Evolutionary conservation across 2,888 invertebrate genomes (phyloP).

Genomic region (Aspidapion aeneum): DNA sequence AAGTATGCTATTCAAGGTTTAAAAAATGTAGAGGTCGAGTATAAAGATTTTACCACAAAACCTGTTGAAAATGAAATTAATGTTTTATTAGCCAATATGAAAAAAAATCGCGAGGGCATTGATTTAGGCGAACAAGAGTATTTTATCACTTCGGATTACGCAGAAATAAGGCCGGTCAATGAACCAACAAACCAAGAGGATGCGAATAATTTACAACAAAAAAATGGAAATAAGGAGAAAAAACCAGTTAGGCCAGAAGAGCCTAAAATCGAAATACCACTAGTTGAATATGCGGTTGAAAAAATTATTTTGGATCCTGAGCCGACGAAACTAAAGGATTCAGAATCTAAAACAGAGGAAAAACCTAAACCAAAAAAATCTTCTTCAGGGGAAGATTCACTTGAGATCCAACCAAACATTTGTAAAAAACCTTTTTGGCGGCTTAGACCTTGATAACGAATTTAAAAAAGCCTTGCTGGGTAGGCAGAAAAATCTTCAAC

Average conservation of each 20-base stretch:
- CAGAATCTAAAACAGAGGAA: slow-evolving; percentile 6
- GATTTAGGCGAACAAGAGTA: not conserved
- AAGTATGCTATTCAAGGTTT: slow-evolving; percentile 22
- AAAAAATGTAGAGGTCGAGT: slow-evolving; percentile 23
- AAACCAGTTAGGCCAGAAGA: slow-evolving; percentile 11
- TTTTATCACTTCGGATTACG: not conserved
- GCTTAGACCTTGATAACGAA: slow-evolving; percentile 45
- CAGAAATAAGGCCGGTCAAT: not conserved
- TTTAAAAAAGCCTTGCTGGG: slow-evolving; percentile 44
- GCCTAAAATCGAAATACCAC: not conserved
- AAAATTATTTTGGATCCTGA: not conserved
- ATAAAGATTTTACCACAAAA: slow-evolving; percentile 19
- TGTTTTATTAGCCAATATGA: slow-evolving; percentile 28
- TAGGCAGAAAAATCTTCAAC: slow-evolving; percentile 37
- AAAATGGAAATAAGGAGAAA: slow-evolving; percentile 10
- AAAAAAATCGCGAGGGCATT: slow-evolving; percentile 26
- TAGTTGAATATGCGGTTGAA: not conserved
- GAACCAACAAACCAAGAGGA: not conserved
- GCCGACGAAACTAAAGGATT: not conserved
- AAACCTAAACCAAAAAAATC: slow-evolving; percentile 5
- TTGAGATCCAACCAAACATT: slow-evolving; percentile 30
- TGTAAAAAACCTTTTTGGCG: slow-evolving; percentile 46
- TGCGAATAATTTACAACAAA: slow-evolving; percentile 3
- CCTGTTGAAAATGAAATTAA: slow-evolving; percentile 26
- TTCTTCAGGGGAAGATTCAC: slow-evolving; percentile 21